Percentiles rank a stretch among this genome's conserved stretches.
Conservation (phyloP, 2,113 vertebrate genomes). For the Tenrec ecaudatus region DNA sequence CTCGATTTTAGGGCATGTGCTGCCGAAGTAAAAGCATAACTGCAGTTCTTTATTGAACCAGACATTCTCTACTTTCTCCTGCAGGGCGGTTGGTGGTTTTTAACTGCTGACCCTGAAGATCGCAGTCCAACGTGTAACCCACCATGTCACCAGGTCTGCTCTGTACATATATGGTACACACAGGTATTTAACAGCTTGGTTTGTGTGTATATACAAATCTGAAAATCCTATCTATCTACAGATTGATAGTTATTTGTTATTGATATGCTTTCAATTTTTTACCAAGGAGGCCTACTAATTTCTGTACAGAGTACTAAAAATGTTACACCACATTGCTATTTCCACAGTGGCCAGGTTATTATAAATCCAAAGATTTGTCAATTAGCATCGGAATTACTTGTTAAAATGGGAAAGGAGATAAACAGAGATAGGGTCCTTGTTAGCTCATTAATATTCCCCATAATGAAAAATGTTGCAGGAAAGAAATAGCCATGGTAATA, state of each 20-base stretch:
- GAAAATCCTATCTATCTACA: not conserved
- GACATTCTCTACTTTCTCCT: too few species aligned
- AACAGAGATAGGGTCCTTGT: slow-evolving; percentile 73
- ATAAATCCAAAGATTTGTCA: slow-evolving; percentile 63
- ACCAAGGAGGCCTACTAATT: not conserved
- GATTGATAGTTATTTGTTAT: not conserved
- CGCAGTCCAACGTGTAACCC: too few species aligned
- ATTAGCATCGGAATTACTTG: slow-evolving; percentile 72
- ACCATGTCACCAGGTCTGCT: too few species aligned
- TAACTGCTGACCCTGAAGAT: too few species aligned
- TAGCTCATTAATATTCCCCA: slow-evolving; percentile 77
- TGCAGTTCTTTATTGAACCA: too few species aligned
- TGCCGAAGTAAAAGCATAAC: too few species aligned
- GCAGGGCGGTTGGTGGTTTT: too few species aligned
- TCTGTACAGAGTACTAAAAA: not conserved
- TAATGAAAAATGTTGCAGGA: slow-evolving; percentile 70
- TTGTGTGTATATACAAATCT: not conserved
- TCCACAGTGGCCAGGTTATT: not conserved
- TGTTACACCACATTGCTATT: not conserved
- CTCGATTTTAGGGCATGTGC: too few species aligned
- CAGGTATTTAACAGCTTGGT: too few species aligned
- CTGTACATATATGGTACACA: too few species aligned
- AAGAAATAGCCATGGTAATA: slow-evolving; percentile 64
- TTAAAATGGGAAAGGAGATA: slow-evolving; percentile 71
- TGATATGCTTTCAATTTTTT: not conserved